Evolutionary conservation across 2,113 vertebrate genomes (phyloP).

Genomic region (Syngnathus typhle): DNA sequence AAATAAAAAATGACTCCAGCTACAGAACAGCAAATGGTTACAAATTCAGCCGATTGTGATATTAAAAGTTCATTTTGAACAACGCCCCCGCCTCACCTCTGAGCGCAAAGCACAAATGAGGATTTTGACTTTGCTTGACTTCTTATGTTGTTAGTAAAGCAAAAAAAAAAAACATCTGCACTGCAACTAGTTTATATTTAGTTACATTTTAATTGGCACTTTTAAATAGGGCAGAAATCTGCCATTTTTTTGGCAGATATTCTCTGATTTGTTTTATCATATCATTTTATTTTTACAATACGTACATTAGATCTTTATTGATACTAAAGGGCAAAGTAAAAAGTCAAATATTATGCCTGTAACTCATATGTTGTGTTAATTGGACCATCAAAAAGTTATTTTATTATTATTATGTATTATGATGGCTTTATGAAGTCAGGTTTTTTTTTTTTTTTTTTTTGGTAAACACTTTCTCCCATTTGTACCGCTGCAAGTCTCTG

Average conservation of each 20-base stretch:
- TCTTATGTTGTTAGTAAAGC: neutral
- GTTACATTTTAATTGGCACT: no score
- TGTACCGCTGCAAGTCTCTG: neutral
- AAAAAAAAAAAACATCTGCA: neutral
- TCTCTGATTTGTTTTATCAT: no score
- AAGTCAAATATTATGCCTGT: no score
- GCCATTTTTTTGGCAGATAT: no score
- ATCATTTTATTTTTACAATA: no score
- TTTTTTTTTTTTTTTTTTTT: neutral
- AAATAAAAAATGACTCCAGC: neutral
- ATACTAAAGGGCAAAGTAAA: no score
- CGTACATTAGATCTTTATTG: no score
- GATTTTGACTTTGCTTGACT: neutral
- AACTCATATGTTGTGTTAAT: no score
- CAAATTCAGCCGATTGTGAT: neutral
- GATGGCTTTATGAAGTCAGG: no score
- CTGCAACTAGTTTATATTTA: neutral
- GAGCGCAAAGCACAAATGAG: neutral
- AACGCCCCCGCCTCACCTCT: neutral
- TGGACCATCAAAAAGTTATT: no score
- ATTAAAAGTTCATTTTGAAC: neutral
- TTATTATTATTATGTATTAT: no score
- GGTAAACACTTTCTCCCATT: neutral
- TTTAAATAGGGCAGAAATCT: no score
- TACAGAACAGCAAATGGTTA: constrained; percentile 1